Percentiles rank a stretch among this genome's conserved stretches.
phyloP scores from a whole-genome alignment of 2,113 vertebrate genomes.

The Paramormyrops kingsleyae region DNA sequence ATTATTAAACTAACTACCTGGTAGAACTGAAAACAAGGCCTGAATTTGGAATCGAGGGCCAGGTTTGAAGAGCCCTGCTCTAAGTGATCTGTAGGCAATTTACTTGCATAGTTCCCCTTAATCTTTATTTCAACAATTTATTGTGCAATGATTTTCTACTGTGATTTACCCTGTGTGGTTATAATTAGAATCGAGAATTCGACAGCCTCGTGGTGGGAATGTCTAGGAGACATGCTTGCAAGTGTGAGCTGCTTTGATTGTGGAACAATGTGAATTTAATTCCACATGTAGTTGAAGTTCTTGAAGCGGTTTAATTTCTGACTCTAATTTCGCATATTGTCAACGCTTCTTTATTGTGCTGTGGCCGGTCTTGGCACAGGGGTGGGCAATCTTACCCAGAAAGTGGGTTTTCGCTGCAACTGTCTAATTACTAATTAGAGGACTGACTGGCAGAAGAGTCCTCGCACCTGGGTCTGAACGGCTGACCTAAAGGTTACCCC shows the following conservation, averaged over 20 bases:
- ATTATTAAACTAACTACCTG: no score
- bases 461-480: no score
- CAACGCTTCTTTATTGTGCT: neutral
- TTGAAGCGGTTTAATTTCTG: neutral
- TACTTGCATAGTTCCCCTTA: neutral
- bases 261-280: neutral
- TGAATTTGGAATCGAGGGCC: no score
- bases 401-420: no score
- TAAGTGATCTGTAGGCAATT: neutral
- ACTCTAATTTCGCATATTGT: neutral
- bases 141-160: neutral
- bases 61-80: no score
- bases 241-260: neutral
- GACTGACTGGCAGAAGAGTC: no score
- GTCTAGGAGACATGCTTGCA: neutral
- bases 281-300: neutral
- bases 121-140: neutral
- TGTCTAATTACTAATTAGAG: no score
- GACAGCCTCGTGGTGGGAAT: neutral
- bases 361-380: neutral
- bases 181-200: neutral
- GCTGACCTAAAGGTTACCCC: no score
- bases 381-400: no score
- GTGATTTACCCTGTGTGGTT: neutral
- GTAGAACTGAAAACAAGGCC: no score